A percentile compares a stretch with the other conserved stretches of the same genome.
Conservation (phyloP, 2,797 vertebrate genomes). For the Tragopan temminckii region DNA sequence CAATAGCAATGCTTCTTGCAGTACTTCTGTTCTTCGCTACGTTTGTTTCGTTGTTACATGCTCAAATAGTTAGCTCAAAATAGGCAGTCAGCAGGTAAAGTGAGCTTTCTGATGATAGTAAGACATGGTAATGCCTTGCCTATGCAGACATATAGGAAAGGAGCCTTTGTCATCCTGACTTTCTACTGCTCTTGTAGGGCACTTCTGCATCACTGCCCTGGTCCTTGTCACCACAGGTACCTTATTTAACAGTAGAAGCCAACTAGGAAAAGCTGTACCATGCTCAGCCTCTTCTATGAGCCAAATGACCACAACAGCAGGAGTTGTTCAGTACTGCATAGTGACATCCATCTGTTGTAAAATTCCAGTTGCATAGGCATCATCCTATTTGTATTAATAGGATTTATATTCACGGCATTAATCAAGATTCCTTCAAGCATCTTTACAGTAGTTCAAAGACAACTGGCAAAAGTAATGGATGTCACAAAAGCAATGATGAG, state of each 20-base stretch:
- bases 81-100: not conserved
- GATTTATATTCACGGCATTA: not conserved
- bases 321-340: not conserved
- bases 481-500: not conserved
- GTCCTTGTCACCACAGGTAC: not conserved
- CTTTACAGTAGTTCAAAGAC: not conserved
- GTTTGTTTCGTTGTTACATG: not conserved
- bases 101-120: not conserved
- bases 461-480: not conserved
- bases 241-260: not conserved
- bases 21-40: not conserved
- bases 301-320: not conserved
- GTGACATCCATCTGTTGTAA: not conserved
- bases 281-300: not conserved
- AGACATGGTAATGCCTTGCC: not conserved
- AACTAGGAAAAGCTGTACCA: not conserved
- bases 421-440: not conserved
- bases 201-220: not conserved
- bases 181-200: not conserved
- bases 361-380: not conserved
- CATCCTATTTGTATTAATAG: not conserved
- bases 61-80: not conserved
- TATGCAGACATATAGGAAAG: not conserved
- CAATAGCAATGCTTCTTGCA: not conserved
- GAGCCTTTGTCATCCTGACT: not conserved